Conservation (phyloP, 2,888 invertebrate genomes). For the Tuberolachnus salignus region DNA sequence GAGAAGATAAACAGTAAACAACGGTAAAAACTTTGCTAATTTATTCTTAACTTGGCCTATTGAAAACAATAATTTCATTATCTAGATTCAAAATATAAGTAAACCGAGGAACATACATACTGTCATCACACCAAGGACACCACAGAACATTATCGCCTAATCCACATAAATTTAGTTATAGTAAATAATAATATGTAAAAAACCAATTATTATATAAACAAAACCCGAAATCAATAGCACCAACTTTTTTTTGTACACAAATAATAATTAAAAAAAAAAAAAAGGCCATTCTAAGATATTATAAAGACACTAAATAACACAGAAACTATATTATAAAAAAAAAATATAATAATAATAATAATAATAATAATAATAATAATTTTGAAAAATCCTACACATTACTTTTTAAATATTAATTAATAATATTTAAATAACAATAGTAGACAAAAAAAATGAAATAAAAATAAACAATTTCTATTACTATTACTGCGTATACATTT, state of each 20-base stretch:
- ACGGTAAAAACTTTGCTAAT: constrained; percentile 31
- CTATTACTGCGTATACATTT: constrained; percentile 53
- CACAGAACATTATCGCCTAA: constrained; percentile 14
- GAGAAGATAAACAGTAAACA: constrained; percentile 35
- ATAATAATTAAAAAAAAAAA: constrained; percentile 16
- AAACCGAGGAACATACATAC: constrained; percentile 31
- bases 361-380: constrained; percentile 21
- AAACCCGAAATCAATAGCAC: constrained; percentile 50
- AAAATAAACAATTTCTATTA: constrained; percentile 24
- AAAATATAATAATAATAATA: too few relatives aligned
- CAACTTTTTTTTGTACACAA: constrained; percentile 31
- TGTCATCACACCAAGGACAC: background rate
- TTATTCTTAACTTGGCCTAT: constrained; percentile 33
- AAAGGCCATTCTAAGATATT: constrained; percentile 25
- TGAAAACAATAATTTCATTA: constrained; percentile 27
- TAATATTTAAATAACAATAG: constrained; percentile 45
- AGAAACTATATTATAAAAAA: constrained; percentile 28
- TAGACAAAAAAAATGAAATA: constrained; percentile 19
- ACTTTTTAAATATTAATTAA: constrained; percentile 15
- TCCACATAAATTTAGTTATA: constrained; percentile 24
- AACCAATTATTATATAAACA: constrained; percentile 23
- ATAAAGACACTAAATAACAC: constrained; percentile 34
- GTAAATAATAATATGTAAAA: background rate
- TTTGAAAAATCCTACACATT: constrained; percentile 12
- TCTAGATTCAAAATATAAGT: constrained; percentile 24